Evolutionary conservation across 2,113 vertebrate species (phyloP), one percentile per base, ranked within the genome.

Genomic region (Gobius niger): DNA sequence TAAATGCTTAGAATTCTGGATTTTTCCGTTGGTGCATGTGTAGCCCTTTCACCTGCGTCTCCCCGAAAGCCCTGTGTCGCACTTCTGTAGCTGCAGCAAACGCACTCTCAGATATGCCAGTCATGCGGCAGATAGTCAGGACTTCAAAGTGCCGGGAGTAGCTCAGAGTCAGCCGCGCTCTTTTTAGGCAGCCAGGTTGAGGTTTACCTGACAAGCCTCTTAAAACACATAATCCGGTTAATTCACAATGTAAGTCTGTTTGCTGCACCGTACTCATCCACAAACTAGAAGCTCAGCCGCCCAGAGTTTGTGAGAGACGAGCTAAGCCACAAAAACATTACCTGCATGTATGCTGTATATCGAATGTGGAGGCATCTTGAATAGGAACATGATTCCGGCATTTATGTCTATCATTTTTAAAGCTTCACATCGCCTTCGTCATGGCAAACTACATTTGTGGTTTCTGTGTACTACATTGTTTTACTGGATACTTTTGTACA

Each of bases 241-340:
- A 89, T 92, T 91, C 85, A 89, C 74, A 88, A 81, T 88, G 89
- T 89, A 91, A 89, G 78, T 87, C 85, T 80, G 85, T 88, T 91
- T 90, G 82, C 80, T 67, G 74, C 73, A 54, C 82, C 72, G 70
- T 80, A 81, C 76, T 83, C 84, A 83, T 87, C 79, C 79, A 80
- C 85, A 85, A 52, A 80, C 77, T 65, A 68, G 59, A 60, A 87
- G 85, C 85, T 89, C 86, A 87, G 80, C 81, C 66, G 47, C 64
- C 64, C 82, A 65, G 66, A 84, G 85, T 86, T 80, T 82, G 82
- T 81, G 75, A 87, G 75, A 84, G 78, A 85, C 80, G 75, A 70
- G 83, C 78, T 80, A 81, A 85, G 78, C 75, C 79, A 72, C 63
- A 86, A 50, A 51, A 83, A 82, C 74, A 67, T 71, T 71, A 83